A percentile compares a stretch with the other conserved stretches of the same genome.
phyloP scores from a whole-genome alignment of 2,797 vertebrate genomes.

The Anabas testudineus region DNA sequence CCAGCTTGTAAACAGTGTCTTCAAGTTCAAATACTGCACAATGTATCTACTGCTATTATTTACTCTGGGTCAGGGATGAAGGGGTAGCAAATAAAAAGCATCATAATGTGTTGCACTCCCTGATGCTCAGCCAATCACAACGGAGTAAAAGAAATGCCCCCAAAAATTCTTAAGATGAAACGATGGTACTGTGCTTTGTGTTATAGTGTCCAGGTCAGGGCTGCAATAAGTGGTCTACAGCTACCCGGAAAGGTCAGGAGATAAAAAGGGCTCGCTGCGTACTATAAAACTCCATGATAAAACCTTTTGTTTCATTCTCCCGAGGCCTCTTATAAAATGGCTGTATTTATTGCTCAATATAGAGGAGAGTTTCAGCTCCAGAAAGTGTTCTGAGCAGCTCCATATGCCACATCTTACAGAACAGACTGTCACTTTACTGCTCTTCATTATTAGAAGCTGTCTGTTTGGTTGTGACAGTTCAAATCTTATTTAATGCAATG shows the following conservation, averaged over 20 bases:
- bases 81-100: slow-evolving; percentile 34
- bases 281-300: slow-evolving; percentile 48
- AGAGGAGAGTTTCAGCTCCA: slow-evolving; percentile 20
- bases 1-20: slow-evolving; percentile 60
- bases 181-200: slow-evolving; percentile 40
- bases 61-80: slow-evolving; percentile 50
- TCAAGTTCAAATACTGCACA: slow-evolving; percentile 36
- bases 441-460: background rate
- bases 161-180: slow-evolving; percentile 42
- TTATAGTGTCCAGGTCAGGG: slow-evolving; percentile 45
- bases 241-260: slow-evolving; percentile 42
- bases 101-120: slow-evolving; percentile 27
- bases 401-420: slow-evolving; percentile 4
- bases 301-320: slow-evolving; percentile 48
- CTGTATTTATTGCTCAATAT: slow-evolving; percentile 37
- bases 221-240: slow-evolving; percentile 43
- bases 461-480: slow-evolving; percentile 4
- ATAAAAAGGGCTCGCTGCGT: slow-evolving; percentile 37
- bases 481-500: background rate
- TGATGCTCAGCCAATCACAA: slow-evolving; percentile 18
- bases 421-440: background rate
- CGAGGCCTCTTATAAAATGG: slow-evolving; percentile 38
- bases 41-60: slow-evolving; percentile 24
- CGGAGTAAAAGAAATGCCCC: slow-evolving; percentile 29
- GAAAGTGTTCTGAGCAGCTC: slow-evolving; percentile 23